Evolutionary conservation across 1,140 invertebrate genomes (phyloP).

Genomic region (Ceratina japonica): DNA sequence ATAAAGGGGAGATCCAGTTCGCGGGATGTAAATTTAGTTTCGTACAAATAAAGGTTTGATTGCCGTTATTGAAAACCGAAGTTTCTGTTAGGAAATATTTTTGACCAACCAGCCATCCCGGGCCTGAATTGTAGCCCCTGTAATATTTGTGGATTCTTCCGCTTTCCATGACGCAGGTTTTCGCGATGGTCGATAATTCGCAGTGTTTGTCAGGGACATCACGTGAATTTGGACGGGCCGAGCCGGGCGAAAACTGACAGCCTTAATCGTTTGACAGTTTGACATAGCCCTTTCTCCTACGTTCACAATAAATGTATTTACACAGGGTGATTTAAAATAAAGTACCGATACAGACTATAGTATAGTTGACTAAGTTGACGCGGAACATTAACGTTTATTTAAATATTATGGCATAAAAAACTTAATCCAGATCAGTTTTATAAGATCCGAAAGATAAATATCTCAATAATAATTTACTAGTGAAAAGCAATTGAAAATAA

Average conservation of each 20-base stretch:
- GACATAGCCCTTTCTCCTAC: neutral
- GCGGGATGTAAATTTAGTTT: neutral
- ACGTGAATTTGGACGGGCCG: constrained; percentile 41
- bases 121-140: constrained; percentile 44
- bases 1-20: too few species aligned
- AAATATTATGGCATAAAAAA: too few species aligned
- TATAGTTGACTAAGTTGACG: too few species aligned
- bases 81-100: neutral
- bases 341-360: too few species aligned
- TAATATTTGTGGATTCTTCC: constrained; percentile 60
- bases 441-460: too few species aligned
- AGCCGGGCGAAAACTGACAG: constrained; percentile 23
- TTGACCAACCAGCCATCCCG: constrained; percentile 57
- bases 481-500: too few species aligned
- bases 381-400: too few species aligned
- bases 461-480: too few species aligned
- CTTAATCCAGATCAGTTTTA: too few species aligned
- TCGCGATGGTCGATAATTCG: constrained; percentile 49
- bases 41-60: neutral
- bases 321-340: neutral
- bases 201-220: constrained; percentile 33
- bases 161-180: constrained; percentile 58
- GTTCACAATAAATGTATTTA: neutral
- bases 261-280: constrained; percentile 43
- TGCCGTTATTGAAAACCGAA: too few species aligned